Evolutionary conservation across 92 coral and sea anemone genomes (phyloP).

Genomic region (Isaurus tuberculatus): DNA sequence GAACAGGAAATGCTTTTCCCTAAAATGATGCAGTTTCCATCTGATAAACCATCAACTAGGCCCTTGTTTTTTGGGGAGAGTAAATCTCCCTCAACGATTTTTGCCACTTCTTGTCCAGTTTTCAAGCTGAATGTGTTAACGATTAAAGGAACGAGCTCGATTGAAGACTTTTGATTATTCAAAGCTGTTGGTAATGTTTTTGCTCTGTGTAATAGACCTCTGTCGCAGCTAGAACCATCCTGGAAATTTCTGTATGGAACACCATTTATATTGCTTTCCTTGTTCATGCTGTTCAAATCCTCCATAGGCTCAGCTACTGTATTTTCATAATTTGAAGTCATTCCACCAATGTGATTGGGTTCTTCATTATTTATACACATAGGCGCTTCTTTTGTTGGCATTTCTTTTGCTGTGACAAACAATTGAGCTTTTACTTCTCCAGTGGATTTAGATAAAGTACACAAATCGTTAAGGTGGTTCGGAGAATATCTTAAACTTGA

Average conservation of each 20-base stretch:
- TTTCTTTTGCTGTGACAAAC: background rate
- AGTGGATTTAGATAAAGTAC: background rate
- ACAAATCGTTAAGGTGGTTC: background rate
- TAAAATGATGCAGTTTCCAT: background rate
- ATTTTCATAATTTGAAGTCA: background rate
- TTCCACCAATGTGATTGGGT: background rate
- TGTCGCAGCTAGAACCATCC: background rate
- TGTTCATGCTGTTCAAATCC: background rate
- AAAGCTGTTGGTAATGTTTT: background rate
- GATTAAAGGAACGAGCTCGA: constrained; percentile 18
- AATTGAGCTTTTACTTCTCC: background rate
- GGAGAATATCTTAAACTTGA: background rate
- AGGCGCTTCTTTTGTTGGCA: background rate
- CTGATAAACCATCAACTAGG: background rate
- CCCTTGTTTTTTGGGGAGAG: background rate
- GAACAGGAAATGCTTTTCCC: background rate
- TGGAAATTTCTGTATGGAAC: background rate
- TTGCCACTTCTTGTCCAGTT: background rate
- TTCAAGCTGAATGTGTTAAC: constrained; percentile 27
- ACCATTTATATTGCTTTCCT: background rate
- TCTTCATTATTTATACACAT: background rate
- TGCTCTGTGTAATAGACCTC: background rate
- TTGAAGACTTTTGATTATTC: background rate
- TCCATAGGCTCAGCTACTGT: background rate
- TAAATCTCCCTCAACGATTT: background rate